Base-by-base conservation (phyloP, 2,113 vertebrate genomes). In the Micromys minutus region DNA sequence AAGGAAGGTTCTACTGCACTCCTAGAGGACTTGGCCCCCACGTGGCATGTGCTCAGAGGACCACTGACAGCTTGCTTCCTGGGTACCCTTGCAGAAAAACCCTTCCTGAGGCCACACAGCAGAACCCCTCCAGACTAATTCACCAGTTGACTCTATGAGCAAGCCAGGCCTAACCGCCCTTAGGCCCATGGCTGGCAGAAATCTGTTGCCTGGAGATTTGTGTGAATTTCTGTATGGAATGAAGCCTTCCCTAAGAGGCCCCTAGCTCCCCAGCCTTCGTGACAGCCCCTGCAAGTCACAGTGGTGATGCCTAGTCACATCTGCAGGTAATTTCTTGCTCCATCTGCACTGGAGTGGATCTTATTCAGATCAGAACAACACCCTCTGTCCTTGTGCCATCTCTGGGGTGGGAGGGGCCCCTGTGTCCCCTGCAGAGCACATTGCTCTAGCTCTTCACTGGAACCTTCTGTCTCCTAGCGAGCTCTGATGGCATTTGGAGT, bases 251-350 rank as follows among this genome's bases (percentile, higher is more conserved):
- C 39, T 88, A 7, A 97, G 98, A 57, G 98, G 98, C 97, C 97
- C 95, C 81, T 84, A 63, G 76, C 94, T 61, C 36, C 12, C 0
- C 3, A 63, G 87, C 91, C 91, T 97, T 97, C 97, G 57, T 95
- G 85, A 80, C 91, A 87, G 95, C 93, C 83, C 12, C 12, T 31
- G 87, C 87, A 10, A 55, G 85, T 61, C 80, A 75, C 87, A 94
- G 7, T 84, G 96, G 93, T 90, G 94, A 50, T 1, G 76, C 80
- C 15, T 4, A 94, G 96, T 77, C 97, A 97, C 97, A 98, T 96
- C 98, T 97, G 96, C 97, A 97, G 97, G 97, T 97, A 96, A 94
- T 98, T 98, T 96, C 50, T 77, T 45, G 74, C 8, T 90, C 97
- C 97, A 96, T 97, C 97, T 97, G 97, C 84, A 47, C 75, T 94